Evolutionary conservation across 2,888 invertebrate species (phyloP).

Genomic region (Seira sanloemensis): DNA sequence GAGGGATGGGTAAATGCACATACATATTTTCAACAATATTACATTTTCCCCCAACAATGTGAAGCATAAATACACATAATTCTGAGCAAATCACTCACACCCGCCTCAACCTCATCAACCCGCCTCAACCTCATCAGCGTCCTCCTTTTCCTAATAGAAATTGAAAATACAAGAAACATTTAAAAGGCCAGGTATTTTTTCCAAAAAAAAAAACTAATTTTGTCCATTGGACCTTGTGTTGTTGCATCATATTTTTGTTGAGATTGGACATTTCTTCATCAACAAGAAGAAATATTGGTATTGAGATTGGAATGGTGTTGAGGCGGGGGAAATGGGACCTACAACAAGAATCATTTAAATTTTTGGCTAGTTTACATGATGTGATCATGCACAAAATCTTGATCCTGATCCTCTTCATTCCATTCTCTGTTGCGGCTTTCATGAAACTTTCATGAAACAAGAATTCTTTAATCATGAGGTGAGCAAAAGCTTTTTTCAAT

Average conservation of each 20-base stretch:
- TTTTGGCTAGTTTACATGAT: no score
- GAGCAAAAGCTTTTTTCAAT: neutral
- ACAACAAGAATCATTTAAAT: no score
- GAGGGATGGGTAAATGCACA: neutral
- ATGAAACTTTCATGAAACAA: no score
- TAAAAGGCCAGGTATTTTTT: constrained; percentile 41
- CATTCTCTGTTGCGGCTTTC: no score
- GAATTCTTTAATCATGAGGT: no score
- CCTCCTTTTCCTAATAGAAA: neutral
- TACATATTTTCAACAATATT: neutral
- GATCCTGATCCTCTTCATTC: no score
- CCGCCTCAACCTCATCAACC: constrained; percentile 36
- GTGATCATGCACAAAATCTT: neutral
- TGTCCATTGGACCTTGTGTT: no score
- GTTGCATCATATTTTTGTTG: constrained; percentile 46
- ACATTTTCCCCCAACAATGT: neutral
- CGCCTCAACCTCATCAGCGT: constrained; percentile 34
- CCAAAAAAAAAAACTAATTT: neutral
- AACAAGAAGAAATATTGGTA: constrained; percentile 29
- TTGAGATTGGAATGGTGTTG: constrained; percentile 15
- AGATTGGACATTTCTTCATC: constrained; percentile 56
- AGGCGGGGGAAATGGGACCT: constrained; percentile 1
- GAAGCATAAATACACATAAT: neutral
- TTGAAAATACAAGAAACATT: neutral
- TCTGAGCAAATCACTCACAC: neutral